phyloP scores from a whole-genome alignment of 2,888 invertebrate species.

The Ametastegia equiseti region DNA sequence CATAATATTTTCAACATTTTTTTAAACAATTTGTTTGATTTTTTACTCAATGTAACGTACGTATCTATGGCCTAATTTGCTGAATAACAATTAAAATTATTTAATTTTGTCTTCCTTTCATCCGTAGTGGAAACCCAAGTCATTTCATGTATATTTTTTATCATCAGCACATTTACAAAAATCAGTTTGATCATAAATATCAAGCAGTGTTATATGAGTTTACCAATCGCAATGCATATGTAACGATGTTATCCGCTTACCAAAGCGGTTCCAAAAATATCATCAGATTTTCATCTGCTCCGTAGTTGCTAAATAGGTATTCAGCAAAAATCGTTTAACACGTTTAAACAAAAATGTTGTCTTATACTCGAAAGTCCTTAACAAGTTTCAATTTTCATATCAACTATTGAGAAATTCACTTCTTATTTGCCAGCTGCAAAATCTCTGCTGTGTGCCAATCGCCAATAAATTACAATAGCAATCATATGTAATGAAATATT shows the following conservation, averaged over 20 bases:
- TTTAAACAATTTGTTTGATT: neutral
- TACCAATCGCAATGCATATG: conserved; percentile 55
- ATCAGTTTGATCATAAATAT: conserved; percentile 56
- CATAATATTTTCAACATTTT: neutral
- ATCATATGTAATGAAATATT: neutral
- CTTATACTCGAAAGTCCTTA: neutral
- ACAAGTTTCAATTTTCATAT: neutral
- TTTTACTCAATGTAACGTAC: neutral
- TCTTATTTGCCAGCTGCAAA: neutral
- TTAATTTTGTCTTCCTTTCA: conserved; percentile 29
- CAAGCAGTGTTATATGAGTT: conserved; percentile 74
- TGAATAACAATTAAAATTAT: neutral
- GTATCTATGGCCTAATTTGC: neutral
- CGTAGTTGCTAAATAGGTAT: conserved; percentile 28
- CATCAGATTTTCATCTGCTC: neutral
- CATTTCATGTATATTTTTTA: conserved; percentile 50
- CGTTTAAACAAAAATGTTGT: neutral
- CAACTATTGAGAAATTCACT: neutral
- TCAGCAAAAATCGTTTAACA: conserved; percentile 25
- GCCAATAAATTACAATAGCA: neutral
- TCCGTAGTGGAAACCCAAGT: neutral
- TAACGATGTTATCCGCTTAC: conserved; percentile 6
- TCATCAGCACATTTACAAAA: conserved; percentile 30
- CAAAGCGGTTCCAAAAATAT: neutral
- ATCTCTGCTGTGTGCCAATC: neutral